Evolutionary conservation across 2,797 vertebrate genomes (phyloP), one percentile per base, ranked within the genome.

Genomic region (Chiloscyllium punctatum): DNA sequence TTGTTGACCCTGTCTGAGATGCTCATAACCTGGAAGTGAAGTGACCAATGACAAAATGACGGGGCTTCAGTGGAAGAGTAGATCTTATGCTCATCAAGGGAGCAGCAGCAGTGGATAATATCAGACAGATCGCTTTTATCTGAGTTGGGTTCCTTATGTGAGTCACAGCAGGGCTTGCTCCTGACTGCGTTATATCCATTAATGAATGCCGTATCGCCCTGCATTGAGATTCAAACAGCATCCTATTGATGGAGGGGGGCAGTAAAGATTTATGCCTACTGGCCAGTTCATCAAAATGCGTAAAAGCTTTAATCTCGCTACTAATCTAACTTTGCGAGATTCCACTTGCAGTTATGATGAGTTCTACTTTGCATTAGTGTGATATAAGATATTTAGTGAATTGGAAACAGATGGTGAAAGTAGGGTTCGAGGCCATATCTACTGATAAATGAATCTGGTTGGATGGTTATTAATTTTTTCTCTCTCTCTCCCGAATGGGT

Each of bases 141-240:
- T 23, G 37, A 37, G 23, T 0, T 21, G 21, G 82, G 18, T 25
- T 84, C 82, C 37, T 84, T 84, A 48, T 48, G 82, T 48, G 37
- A 84, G 37, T 84, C 82, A 84, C 82, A 84, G 82, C 82, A 84
- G 82, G 82, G 48, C 42, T 82, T 48, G 82, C 82, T 84, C 82
- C 82, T 48, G 82, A 48, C 82, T 25, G 6, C 82, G 48, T 84
- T 48, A 84, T 84, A 84, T 48, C 82, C 82, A 48, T 23, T 84
- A 84, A 48, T 84, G 37, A 37, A 48, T 48, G 23, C 5, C 18
- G 5, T 42, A 48, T 42, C 42, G 82, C 82, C 37, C 82, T 7
- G 16, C 82, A 84, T 84, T 84, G 42, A 84, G 82, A 84, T 84
- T 84, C 82, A 23, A 7, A 8, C 42, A 84, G 48, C 82, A 84